Percentiles rank a stretch among this genome's conserved stretches.
These are phyloP conservation scores for Trematomus loennbergii DNA, from an alignment of 2,113 vertebrate genomes.

Conservation along the genomic window DNA sequence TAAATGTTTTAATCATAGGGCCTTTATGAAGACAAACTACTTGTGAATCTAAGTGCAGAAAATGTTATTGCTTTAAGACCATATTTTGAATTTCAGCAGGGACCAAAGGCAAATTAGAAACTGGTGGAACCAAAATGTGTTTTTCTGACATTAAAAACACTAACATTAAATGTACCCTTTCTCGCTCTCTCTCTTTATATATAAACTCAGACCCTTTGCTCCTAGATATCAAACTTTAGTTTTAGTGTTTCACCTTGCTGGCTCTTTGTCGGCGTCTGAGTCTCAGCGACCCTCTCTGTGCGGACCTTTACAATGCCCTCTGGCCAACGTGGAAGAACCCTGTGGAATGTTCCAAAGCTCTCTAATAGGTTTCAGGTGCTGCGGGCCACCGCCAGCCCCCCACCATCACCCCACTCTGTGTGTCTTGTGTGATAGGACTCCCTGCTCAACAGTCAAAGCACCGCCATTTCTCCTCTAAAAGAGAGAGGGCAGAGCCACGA, in stretches of 20 bases:
- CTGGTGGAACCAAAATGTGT: conserved; percentile 20
- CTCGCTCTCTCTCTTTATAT: not conserved
- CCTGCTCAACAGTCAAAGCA: conserved; percentile 61
- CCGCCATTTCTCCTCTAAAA: conserved; percentile 67
- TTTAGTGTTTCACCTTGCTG: conserved; percentile 76
- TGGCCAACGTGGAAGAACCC: conserved; percentile 83
- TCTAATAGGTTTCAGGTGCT: conserved; percentile 88
- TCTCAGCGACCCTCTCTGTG: conserved; percentile 62
- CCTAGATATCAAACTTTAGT: conserved; percentile 37
- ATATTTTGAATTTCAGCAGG: conserved; percentile 33
- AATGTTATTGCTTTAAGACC: conserved; percentile 16
- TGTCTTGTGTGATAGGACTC: conserved; percentile 71
- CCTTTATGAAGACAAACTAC: conserved; percentile 53
- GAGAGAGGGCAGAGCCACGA: conserved; percentile 38
- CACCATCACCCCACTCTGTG: conserved; percentile 63
- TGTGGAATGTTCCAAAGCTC: conserved; percentile 86
- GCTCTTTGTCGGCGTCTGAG: conserved; percentile 67
- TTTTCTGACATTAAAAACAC: conserved; percentile 25
- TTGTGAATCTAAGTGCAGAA: conserved; percentile 26
- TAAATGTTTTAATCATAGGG: conserved; percentile 70
- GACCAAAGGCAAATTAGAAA: conserved; percentile 9
- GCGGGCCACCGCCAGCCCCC: conserved; percentile 79
- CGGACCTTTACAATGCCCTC: conserved; percentile 86
- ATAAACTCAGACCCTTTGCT: conserved; percentile 21
- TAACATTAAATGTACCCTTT: not conserved